phyloP scores from a whole-genome alignment of 1,140 invertebrate genomes.

The Dreissena rostriformis region DNA sequence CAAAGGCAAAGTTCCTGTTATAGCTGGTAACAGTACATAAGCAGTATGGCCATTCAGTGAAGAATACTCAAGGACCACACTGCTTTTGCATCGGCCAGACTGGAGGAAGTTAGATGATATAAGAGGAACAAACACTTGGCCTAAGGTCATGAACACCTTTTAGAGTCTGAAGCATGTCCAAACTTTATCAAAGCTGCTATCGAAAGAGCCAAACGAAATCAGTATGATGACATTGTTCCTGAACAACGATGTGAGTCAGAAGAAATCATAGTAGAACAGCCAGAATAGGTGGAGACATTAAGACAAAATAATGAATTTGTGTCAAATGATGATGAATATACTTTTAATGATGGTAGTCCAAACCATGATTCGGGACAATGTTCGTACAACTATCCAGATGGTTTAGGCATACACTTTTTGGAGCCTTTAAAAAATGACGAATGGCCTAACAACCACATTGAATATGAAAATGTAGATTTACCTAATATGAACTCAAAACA shows the following conservation, averaged over 20 bases:
- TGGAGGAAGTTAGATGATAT: slow-evolving; percentile 45
- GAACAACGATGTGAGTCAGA: no score
- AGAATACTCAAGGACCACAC: slow-evolving; percentile 40
- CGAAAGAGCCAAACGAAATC: slow-evolving; percentile 38
- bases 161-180: slow-evolving; percentile 41
- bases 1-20: slow-evolving; percentile 52
- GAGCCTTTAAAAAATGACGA: neutral
- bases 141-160: slow-evolving; percentile 33
- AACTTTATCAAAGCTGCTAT: slow-evolving; percentile 61
- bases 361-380: slow-evolving; percentile 52
- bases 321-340: slow-evolving; percentile 3
- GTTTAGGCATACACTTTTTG: neutral
- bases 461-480: slow-evolving; percentile 2
- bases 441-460: neutral
- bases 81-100: slow-evolving; percentile 52
- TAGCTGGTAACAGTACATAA: slow-evolving; percentile 20
- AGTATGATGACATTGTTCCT: no score
- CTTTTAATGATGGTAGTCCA: slow-evolving; percentile 59
- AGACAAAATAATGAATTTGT: slow-evolving; percentile 39
- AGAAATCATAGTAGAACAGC: no score
- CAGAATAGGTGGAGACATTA: slow-evolving; percentile 57
- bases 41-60: slow-evolving; percentile 51
- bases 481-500: slow-evolving; percentile 19
- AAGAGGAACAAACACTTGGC: slow-evolving; percentile 35
- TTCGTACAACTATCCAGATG: no score